A percentile compares a stretch with the other conserved stretches of the same genome.
These are phyloP conservation scores for Spatulosminthurus flaviceps DNA, from an alignment of 2,888 invertebrate genomes.

Conservation along the genomic window DNA sequence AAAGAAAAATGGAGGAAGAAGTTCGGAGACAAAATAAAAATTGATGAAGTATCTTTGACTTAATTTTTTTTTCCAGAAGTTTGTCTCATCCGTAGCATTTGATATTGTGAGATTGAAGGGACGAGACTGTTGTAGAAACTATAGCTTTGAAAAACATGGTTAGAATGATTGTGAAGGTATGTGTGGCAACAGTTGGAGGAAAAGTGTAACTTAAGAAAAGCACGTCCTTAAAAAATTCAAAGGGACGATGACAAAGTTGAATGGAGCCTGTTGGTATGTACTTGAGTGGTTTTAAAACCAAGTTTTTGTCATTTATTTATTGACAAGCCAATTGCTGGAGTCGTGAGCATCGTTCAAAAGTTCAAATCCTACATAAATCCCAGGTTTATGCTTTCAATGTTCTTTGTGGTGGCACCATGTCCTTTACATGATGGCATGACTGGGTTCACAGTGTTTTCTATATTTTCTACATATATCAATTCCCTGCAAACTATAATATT, in stretches of 20 bases:
- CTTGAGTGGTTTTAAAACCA: not conserved
- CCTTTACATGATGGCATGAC: conserved; percentile 14
- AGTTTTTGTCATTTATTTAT: conserved; percentile 18
- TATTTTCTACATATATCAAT: too few species aligned
- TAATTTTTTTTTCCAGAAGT: not conserved
- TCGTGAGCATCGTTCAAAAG: conserved; percentile 18
- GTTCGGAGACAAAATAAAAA: conserved; percentile 5
- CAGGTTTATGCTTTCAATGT: not conserved
- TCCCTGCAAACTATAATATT: too few species aligned
- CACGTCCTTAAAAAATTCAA: not conserved
- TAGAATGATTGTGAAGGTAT: not conserved
- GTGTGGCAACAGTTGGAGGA: not conserved
- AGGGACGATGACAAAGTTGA: conserved; percentile 12
- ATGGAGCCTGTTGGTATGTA: conserved; percentile 13
- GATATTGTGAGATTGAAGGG: not conserved
- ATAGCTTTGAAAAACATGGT: not conserved
- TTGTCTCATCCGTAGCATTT: not conserved
- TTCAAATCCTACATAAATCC: conserved; percentile 4
- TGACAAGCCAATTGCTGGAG: conserved; percentile 14
- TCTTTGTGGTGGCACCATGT: conserved; percentile 8
- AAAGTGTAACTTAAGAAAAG: conserved; percentile 14
- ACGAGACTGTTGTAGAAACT: not conserved
- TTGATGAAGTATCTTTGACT: conserved; percentile 9
- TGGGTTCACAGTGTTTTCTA: not conserved
- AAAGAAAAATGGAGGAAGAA: not conserved